phyloP scores from a whole-genome alignment of 2,113 vertebrate species.

The Alligator sinensis region DNA sequence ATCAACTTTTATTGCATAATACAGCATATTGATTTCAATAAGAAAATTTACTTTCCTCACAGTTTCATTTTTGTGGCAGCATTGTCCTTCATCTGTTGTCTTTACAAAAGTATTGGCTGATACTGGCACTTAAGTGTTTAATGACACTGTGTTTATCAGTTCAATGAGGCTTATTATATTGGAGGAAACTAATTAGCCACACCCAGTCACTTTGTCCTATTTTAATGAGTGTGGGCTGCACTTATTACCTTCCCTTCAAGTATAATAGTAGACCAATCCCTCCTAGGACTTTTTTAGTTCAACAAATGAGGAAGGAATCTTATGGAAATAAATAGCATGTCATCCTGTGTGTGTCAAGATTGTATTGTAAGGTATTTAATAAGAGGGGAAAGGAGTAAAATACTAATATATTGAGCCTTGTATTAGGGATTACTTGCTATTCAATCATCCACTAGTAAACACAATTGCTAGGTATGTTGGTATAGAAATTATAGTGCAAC shows the following conservation, averaged over 20 bases:
- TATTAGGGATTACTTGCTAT: background rate
- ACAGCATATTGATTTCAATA: background rate
- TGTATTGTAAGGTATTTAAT: background rate
- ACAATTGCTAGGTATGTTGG: background rate
- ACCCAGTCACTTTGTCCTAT: background rate
- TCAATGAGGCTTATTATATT: background rate
- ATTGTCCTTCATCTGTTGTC: background rate
- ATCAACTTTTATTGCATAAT: accelerated
- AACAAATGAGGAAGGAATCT: background rate
- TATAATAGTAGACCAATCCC: background rate
- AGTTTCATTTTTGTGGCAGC: background rate
- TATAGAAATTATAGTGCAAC: background rate
- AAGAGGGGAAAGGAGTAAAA: background rate
- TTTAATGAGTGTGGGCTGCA: accelerated
- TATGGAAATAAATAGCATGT: background rate
- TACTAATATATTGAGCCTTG: background rate
- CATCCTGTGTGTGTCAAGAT: background rate
- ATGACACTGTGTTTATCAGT: background rate
- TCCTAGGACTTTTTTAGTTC: background rate
- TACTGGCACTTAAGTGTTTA: background rate
- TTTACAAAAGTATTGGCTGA: background rate
- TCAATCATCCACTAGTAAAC: background rate
- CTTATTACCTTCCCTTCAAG: background rate
- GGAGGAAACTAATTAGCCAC: background rate
- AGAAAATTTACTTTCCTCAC: background rate